Evolutionary conservation across 2,113 vertebrate genomes (phyloP), one percentile per base, ranked within the genome.

Genomic region (Gnathonemus longibarbis): DNA sequence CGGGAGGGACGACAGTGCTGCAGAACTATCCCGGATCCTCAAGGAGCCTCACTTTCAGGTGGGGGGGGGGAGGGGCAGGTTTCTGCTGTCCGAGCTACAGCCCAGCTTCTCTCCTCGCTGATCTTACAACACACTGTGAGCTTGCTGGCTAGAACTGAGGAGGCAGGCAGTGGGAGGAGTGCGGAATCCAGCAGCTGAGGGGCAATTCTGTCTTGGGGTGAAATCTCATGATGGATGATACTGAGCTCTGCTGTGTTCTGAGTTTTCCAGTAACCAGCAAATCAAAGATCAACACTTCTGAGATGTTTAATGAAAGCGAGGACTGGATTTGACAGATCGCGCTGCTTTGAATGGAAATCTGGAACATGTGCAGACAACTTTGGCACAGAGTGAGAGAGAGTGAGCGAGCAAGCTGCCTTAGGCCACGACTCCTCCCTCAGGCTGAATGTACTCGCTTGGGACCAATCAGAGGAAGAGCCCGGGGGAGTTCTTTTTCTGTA

Each of bases 21-120:
- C 97, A 11, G 98, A 99, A 86, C 94, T 99, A 91, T 96, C 97
- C 92, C 95, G 94, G 91, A 99, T 99, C 92, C 97, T 99, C 86
- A 97, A 98, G 94, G 97, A 98, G 89, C 98, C 98, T 3, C 98
- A 99, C 93, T 99, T 99, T 94, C 97, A 99, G 98, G 98, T 99
- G 52, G 19, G 7, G 4, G 0, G 4, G 35, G 35, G 50, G 21
- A 19, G 31, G 87, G 70, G 70, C 31, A 10, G 46, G 2, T 27
- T 10, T 27, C 85, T 3, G 11, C 85, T 87, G 5, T 84, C 42
- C 42, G 2, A 53, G 49, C n/a, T 17, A 15, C 50, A 5, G 35
- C 19, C 49, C 85, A 6, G 86, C 86, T 87, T 35, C 39, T n/a
- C 84, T 85, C 24, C 21, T 85, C 39, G 9, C 83, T 84, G 42